Evolutionary conservation across 2,113 vertebrate genomes (phyloP), one percentile per base, ranked within the genome.

Genomic region (Passer domesticus): DNA sequence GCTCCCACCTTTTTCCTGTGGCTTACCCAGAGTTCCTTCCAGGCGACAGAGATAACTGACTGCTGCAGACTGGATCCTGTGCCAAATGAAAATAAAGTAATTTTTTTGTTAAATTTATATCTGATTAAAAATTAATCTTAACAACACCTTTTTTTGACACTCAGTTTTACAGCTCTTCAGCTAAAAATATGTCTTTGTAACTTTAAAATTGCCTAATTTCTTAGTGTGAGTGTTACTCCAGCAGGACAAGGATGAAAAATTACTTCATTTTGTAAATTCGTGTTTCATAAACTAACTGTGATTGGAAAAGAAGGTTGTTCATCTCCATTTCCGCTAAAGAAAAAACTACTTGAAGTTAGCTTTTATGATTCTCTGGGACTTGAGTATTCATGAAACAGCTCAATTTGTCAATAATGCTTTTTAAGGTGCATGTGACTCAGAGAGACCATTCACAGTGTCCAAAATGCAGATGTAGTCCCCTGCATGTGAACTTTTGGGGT

Each of bases 1-100:
- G 96, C 98, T 98, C 98, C 98, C 99, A 99, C 98, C 99, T 99
- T 99, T 99, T 99, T 99, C 99, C 99, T 99, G 99, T 98, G 97
- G 97, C 98, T 99, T 98, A 98, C 98, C 98, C 98, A 95, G 87
- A 97, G 98, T 99, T 99, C 99, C 99, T 99, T 99, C 98, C 99
- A 98, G 98, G 98, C 98, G 73, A 97, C 97, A 96, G 96, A 98
- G 98, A 99, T 99, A 99, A 98, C 98, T 95, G 93, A 98, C 98
- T 89, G 74, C 77, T 83, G 63, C 14, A 64, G 91, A 74, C 94
- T 49, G 43, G 92, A 89, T 94, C 93, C 92, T 89, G 96, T 97
- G 97, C 97, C 97, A 97, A 94, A 92, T 87, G 82, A 96, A 97
- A 97, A 97, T 75, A 97, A 93, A 92, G 80, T 90, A 92, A 82